Base-by-base conservation (phyloP, 2,797 vertebrate genomes). In the Spheniscus humboldti region DNA sequence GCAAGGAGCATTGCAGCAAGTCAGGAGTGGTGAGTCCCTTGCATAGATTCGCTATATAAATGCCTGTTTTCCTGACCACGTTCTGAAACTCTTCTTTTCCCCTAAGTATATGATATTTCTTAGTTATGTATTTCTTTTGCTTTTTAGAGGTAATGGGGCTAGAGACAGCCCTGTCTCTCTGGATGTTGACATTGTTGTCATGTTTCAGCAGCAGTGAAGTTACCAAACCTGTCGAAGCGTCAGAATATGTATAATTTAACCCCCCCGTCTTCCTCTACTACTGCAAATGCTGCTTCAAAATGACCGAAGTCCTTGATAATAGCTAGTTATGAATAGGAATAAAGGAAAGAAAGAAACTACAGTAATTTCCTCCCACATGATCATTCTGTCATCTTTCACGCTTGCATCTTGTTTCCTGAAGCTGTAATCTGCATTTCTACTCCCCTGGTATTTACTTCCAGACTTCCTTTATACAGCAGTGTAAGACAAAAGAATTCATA, bases 331-430 rank as follows among this genome's bases (percentile, higher is more conserved):
- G 77, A 96, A 95, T 80, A 97, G 47, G 76, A 96, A 96, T 63
- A 85, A 96, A 48, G 37, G 73, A 89, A 83, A 93, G 68, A 95
- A 97, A 86, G 68, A 89, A 96, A 66, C 76, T 74, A 35, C 45
- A 86, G 74, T 59, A 91, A 79, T 90, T 97, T 95, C 80, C 89
- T 96, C 77, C 88, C 64, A 86, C 56, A 60, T 91, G 82, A 96
- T 74, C 75, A 59, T 95, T 96, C 93, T 97, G 89, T 95, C 95
- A 95, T 94, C 86, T 93, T 94, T 94, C 86, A 90, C 6, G 68
- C 71, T 94, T 94, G 92, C n/a, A 91, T 95, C 88, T 96, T 95
- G 52, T 96, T 97, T 96, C 77, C 83, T 39, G 25, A 96, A 94
- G 89, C 82, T 95, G 96, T 91, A 92, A 92, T 93, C 74, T 96